Evolutionary conservation across 2,888 invertebrate genomes (phyloP), one percentile per base, ranked within the genome.

Genomic region (Rhagonycha fulva): DNA sequence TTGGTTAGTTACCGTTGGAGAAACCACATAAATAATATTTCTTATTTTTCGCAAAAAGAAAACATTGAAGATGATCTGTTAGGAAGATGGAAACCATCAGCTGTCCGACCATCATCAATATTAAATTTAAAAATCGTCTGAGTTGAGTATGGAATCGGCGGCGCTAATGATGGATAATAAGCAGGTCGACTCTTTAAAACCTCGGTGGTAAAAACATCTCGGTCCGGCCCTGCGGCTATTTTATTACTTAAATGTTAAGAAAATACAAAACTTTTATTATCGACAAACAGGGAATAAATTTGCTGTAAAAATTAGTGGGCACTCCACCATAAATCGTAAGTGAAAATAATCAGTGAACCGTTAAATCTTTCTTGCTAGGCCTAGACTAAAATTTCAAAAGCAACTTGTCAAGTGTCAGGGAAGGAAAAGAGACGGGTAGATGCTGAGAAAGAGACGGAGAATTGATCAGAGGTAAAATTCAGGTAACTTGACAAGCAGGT

Each of bases 331-430:
- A 23, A 61, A 14, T 61, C 61, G 30, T 68, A 76, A 81, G 82
- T 81, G 82, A 82, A 78, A 82, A 78, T 73, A 84, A 80, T 81
- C 82, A 71, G 67, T 77, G 84, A 83, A 83, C 83, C 78, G 80
- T 73, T 67, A 71, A 71, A 66, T 73, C 74, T 76, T n/a, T 47
- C 32, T n/a, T 79, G 81, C 83, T 82, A 84, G 83, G 84, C 84
- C 84, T 85, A 85, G 85, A 84, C 85, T 84, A 86, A 86, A 86
- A 86, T 87, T 86, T 86, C 86, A 86, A 87, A 87, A 87, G 86
- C 87, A 86, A 87, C 87, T 87, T 88, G 87, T 87, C 88, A 87
- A 87, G 86, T 87, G 87, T 86, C 87, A 85, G 84, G 83, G 83
- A 82, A 81, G 77, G 82, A 82, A 86, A 81, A 82, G 84, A 84